Evolutionary conservation across 2,797 vertebrate genomes (phyloP), one percentile per base, ranked within the genome.

Genomic region (Tokudaia tokunoshimensis): DNA sequence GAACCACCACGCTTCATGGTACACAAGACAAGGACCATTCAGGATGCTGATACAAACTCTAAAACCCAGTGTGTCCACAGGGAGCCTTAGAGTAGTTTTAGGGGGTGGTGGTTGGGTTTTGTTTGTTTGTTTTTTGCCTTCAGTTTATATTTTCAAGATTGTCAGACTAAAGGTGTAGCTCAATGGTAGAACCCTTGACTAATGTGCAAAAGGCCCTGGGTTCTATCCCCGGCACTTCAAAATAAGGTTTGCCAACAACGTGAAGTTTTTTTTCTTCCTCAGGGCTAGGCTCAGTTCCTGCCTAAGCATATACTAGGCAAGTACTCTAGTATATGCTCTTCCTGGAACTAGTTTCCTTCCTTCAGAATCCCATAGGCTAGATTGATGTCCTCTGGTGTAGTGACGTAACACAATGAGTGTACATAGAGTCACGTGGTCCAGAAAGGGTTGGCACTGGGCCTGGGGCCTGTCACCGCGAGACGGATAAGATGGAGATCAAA

Each of bases 401-500:
- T 78, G 34, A 72, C 65, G 26, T 26, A 70, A 37, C 52, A 52
- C 76, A 19, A 4, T 74, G 17, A 0, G 57, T 72, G 7, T 34
- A 13, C 26, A 57, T 11, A 44, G 59, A 78, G 92, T 17, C 26
- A 7, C 1, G 34, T 2, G 24, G 44, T 78, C 83, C 79, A 57
- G 41, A 63, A 84, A 75, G 79, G 26, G 65, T 34, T 41, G 14
- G 44, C 3, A 5, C 11, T 41, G 0, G 72, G 2, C 8, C 44
- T 34, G 44, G 47, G 8, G 24, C 47, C 78, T 84, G 0, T n/a
- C 57, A 3, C 47, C 88, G 31, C 34, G 37, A 52, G 11, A 17
- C 1, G 57, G 70, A 4, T 11, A 3, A 6, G 0, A 5, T n/a
- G 1, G 5, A 65, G 2, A 26, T 22, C 31, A 67, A 41, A 3